Percentiles rank a stretch among this genome's conserved stretches.
Conservation (phyloP, 2,888 invertebrate genomes). For the Cataglyphis rosenhaueri region DNA sequence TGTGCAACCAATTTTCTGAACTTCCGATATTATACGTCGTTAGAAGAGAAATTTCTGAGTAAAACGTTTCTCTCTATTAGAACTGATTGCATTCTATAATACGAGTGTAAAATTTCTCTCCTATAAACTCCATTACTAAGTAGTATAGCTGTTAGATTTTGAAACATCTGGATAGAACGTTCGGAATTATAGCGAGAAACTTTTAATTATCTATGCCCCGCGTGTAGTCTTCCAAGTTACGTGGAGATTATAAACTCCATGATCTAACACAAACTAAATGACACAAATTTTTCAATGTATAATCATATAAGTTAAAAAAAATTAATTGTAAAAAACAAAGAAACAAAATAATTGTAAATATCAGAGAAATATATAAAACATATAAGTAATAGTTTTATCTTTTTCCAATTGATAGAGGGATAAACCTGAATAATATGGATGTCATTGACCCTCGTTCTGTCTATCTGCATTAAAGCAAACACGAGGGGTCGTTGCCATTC, state of each 20-base stretch:
- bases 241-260: constrained; percentile 9
- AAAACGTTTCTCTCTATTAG: constrained; percentile 24
- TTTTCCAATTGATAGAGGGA: background rate
- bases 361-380: background rate
- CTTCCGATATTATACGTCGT: constrained; percentile 36
- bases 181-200: constrained; percentile 13
- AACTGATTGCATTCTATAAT: constrained; percentile 19
- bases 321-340: background rate
- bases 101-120: constrained; percentile 32
- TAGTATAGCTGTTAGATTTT: constrained; percentile 18
- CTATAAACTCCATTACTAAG: background rate
- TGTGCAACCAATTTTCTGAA: constrained; percentile 64
- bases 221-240: background rate
- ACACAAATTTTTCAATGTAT: background rate
- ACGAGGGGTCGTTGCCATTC: constrained; percentile 29
- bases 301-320: background rate
- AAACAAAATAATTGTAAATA: background rate
- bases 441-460: constrained; percentile 34
- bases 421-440: background rate
- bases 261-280: background rate
- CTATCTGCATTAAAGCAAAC: constrained; percentile 41
- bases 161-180: constrained; percentile 5
- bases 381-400: constrained; percentile 19
- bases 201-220: constrained; percentile 16
- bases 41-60: constrained; percentile 14